Conservation (phyloP, 2,797 vertebrate species). For the Octomys mimax region DNA sequence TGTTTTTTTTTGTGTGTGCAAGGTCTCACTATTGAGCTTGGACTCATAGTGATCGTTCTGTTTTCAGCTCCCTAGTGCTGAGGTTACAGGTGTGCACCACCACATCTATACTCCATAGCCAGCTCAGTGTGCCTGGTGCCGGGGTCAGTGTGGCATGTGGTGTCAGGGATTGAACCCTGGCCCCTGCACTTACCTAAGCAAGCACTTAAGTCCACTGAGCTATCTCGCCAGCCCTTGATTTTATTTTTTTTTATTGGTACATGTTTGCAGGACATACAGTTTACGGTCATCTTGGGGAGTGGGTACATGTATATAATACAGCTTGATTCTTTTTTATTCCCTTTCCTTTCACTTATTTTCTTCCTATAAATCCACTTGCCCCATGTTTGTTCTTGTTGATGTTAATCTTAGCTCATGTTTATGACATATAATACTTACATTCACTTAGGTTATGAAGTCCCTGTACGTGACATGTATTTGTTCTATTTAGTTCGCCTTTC, state of each 20-base stretch:
- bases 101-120: too few species aligned
- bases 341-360: neutral
- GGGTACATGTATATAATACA: neutral
- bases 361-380: neutral
- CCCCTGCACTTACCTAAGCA: too few species aligned
- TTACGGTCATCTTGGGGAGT: neutral
- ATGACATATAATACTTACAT: neutral
- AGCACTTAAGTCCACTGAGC: too few species aligned
- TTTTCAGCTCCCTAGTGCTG: too few species aligned
- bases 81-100: too few species aligned
- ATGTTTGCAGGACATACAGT: neutral
- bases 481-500: neutral
- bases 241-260: neutral
- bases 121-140: too few species aligned
- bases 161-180: neutral
- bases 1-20: too few species aligned
- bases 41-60: too few species aligned
- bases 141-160: too few species aligned
- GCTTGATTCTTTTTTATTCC: neutral
- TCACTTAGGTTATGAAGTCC: neutral
- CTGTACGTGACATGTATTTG: neutral
- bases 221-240: too few species aligned
- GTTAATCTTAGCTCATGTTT: neutral
- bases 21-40: too few species aligned
- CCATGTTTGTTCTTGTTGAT: neutral